phyloP scores from a whole-genome alignment of 2,113 vertebrate species.

The Dolichallabes microphthalmus region DNA sequence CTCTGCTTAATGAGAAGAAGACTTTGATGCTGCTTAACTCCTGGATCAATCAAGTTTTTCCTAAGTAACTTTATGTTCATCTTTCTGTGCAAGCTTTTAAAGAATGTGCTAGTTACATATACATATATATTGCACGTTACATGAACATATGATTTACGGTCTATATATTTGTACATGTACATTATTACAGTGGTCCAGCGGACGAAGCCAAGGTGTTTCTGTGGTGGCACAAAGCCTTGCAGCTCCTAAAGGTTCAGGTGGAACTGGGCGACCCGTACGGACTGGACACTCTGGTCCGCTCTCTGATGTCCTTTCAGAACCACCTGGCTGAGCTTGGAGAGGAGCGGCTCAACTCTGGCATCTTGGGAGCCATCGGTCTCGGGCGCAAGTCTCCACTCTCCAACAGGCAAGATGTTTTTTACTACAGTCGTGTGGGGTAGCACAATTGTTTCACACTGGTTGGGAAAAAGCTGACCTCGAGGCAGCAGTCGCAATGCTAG shows the following conservation, averaged over 20 bases:
- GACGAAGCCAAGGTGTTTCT: conserved; percentile 96
- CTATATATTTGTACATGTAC: neutral
- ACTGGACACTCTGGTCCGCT: conserved; percentile 67
- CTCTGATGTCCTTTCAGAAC: conserved; percentile 77
- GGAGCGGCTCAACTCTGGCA: conserved; percentile 85
- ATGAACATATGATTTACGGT: neutral
- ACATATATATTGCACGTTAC: neutral
- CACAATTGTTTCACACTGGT: neutral
- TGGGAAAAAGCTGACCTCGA: neutral
- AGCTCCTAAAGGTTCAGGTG: conserved; percentile 80
- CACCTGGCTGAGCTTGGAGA: conserved; percentile 84
- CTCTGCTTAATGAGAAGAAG: conserved; percentile 84
- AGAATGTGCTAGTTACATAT: neutral
- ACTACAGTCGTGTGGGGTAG: neutral
- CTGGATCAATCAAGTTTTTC: conserved; percentile 88
- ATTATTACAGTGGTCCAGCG: conserved; percentile 71
- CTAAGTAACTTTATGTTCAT: conserved; percentile 71
- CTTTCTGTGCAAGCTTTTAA: neutral
- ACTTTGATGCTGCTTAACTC: conserved; percentile 81
- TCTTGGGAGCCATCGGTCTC: conserved; percentile 88
- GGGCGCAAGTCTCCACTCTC: conserved; percentile 91
- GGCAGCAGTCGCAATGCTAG: no score
- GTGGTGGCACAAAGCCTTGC: conserved; percentile 93
- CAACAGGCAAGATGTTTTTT: conserved; percentile 74
- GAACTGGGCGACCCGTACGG: conserved; percentile 75